Percentiles rank a stretch among this genome's conserved stretches.
These are phyloP conservation scores for Drepana arcuata DNA, from an alignment of 1,140 invertebrate species.

Conservation along the genomic window DNA sequence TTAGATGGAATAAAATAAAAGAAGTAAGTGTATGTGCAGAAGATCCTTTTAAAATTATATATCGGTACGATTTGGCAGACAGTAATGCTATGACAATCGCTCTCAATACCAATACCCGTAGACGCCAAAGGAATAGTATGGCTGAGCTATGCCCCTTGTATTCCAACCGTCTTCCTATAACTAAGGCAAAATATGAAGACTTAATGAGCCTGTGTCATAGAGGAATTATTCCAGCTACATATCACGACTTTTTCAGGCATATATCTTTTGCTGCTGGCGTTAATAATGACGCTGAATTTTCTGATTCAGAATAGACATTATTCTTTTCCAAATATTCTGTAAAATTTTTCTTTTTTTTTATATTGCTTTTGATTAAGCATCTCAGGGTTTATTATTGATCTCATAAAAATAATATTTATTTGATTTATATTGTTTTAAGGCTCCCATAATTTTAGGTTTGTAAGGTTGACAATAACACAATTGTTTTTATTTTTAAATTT, in stretches of 20 bases:
- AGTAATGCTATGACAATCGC: no score
- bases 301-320: conserved; percentile 7
- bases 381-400: no score
- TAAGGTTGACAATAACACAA: no score
- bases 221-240: conserved; percentile 6
- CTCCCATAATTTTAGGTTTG: no score
- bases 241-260: conserved; percentile 6
- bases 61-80: conserved; percentile 8
- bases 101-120: no score
- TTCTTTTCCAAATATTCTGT: no score
- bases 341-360: no score
- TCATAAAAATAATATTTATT: no score
- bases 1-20: conserved; percentile 9
- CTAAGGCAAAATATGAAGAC: conserved; percentile 2
- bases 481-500: no score
- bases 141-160: conserved; percentile 4
- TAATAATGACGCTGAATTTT: conserved; percentile 5
- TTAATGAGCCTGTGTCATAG: conserved; percentile 3
- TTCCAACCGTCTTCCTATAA: conserved; percentile 1
- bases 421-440: no score
- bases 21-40: conserved; percentile 6
- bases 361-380: no score
- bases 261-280: conserved; percentile 4
- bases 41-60: conserved; percentile 3
- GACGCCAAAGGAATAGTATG: conserved; percentile 4